Percentiles rank a stretch among this genome's conserved stretches.
Evolutionary conservation across 1,140 invertebrate species (phyloP).

Genomic region (Vanessa atalanta): DNA sequence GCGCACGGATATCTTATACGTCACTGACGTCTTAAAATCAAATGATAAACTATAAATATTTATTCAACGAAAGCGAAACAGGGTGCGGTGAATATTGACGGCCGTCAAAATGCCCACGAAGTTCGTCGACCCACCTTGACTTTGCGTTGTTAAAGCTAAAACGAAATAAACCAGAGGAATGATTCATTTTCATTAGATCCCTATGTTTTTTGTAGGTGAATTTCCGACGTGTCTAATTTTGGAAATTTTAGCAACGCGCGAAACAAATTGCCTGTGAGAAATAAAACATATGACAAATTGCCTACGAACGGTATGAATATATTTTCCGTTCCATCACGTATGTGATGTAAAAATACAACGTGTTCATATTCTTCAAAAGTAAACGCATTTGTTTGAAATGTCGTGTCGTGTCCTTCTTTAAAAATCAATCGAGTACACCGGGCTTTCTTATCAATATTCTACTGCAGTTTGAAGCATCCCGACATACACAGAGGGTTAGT

Average conservation of each 20-base stretch:
- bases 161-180: slow-evolving; percentile 2
- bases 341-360: not conserved
- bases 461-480: not conserved
- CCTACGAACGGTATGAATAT: slow-evolving; percentile 14
- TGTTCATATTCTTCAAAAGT: no score
- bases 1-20: not conserved
- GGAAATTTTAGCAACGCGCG: slow-evolving; percentile 36
- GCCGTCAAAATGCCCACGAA: slow-evolving; percentile 4
- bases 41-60: not conserved
- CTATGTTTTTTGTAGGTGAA: not conserved
- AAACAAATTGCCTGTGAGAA: slow-evolving; percentile 50
- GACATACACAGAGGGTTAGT: not conserved
- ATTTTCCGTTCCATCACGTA: slow-evolving; percentile 5
- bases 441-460: slow-evolving; percentile 3
- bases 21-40: slow-evolving; percentile 3
- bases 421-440: not conserved
- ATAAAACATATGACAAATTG: slow-evolving; percentile 43
- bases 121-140: slow-evolving; percentile 18
- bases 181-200: slow-evolving; percentile 6
- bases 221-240: slow-evolving; percentile 18
- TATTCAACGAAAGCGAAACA: not conserved
- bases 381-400: no score
- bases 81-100: not conserved
- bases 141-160: not conserved
- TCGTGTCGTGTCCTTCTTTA: not conserved